Percentiles rank a stretch among this genome's conserved stretches.
phyloP scores from a whole-genome alignment of 1,140 invertebrate genomes.

The Solenopsis invicta region DNA sequence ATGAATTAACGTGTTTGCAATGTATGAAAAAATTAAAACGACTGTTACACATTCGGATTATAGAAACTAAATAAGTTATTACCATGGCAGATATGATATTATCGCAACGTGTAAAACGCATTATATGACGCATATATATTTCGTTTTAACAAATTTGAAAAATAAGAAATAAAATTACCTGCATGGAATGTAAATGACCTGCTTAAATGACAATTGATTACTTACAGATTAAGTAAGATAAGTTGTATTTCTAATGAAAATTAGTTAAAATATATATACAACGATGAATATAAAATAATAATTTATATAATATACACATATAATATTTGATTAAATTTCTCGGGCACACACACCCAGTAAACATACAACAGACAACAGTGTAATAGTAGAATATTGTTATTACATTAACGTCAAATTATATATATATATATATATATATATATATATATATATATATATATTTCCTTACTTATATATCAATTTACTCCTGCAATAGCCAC shows the following conservation, averaged over 20 bases:
- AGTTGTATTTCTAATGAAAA: constrained; percentile 81
- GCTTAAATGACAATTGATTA: constrained; percentile 65
- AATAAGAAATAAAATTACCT: constrained; percentile 20
- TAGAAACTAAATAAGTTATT: constrained; percentile 24
- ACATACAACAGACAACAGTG: constrained; percentile 84
- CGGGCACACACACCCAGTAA: constrained; percentile 75
- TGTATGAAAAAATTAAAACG: constrained; percentile 19
- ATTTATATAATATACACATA: constrained; percentile 81
- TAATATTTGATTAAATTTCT: constrained; percentile 82
- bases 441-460: constrained; percentile 71
- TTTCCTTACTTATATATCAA: constrained; percentile 77
- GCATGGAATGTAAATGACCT: constrained; percentile 37
- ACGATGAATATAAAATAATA: constrained; percentile 84
- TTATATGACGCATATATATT: not conserved
- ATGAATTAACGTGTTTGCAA: constrained; percentile 13
- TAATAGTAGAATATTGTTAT: constrained; percentile 85
- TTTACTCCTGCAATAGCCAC: constrained; percentile 69
- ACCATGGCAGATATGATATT: not conserved
- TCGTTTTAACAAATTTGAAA: constrained; percentile 29
- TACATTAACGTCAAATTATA: constrained; percentile 83
- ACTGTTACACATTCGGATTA: constrained; percentile 13
- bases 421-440: constrained; percentile 73
- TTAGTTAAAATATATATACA: constrained; percentile 84
- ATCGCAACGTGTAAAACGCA: not conserved
- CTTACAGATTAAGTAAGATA: constrained; percentile 74